Percentiles rank a stretch among this genome's conserved stretches.
Evolutionary conservation across 2,888 invertebrate genomes (phyloP).

Genomic region (Lasius fuliginosus): DNA sequence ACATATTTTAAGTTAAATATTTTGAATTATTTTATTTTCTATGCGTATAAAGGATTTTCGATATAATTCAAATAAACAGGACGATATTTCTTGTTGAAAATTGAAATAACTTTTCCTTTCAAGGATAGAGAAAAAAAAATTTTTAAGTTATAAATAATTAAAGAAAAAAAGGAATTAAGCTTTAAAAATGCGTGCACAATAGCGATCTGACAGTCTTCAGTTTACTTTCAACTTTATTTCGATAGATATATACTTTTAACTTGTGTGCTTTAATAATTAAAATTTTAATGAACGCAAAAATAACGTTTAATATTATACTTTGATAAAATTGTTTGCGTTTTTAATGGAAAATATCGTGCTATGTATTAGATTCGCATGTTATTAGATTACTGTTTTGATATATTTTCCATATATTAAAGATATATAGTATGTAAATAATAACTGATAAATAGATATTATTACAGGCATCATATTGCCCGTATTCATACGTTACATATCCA

Average conservation of each 20-base stretch:
- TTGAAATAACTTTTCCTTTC: not conserved
- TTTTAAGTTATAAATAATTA: not conserved
- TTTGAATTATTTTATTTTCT: not conserved
- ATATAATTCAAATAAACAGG: not conserved
- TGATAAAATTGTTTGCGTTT: not conserved
- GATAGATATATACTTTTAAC: not conserved
- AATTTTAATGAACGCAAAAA: not conserved
- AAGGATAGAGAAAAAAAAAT: not conserved
- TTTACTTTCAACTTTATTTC: not conserved
- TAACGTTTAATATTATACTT: not conserved
- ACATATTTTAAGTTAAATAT: conserved; percentile 1
- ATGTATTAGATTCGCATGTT: conserved; percentile 1
- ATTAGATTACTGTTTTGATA: not conserved
- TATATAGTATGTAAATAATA: conserved; percentile 10
- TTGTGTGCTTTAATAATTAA: not conserved
- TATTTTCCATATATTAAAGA: not conserved
- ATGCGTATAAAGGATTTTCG: not conserved
- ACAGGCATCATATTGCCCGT: not conserved
- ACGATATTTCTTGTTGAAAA: not conserved
- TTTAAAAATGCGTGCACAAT: not conserved
- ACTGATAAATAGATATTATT: conserved; percentile 10
- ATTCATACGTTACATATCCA: not conserved
- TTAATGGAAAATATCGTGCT: not conserved
- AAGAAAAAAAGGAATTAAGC: not conserved
- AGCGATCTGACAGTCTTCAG: not conserved